A percentile compares a stretch with the other conserved stretches of the same genome.
phyloP scores from a whole-genome alignment of 2,797 vertebrate species.

The Acipenser oxyrinchus region DNA sequence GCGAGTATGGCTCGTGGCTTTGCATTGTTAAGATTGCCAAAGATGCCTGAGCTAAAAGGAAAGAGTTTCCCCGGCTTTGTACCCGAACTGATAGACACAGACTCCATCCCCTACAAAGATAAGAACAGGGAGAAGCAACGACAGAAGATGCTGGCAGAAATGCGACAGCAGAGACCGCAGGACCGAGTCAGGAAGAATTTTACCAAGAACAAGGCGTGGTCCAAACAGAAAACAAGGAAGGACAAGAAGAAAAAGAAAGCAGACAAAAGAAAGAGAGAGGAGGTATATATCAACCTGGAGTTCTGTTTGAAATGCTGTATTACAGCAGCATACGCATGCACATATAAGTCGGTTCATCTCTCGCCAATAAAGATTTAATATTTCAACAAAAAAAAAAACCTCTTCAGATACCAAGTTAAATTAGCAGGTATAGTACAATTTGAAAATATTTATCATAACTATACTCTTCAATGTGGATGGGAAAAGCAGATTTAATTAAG shows the following conservation, averaged over 20 bases:
- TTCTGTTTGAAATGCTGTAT: too few species aligned
- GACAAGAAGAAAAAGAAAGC: constrained; percentile 68
- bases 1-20: constrained; percentile 74
- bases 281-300: constrained; percentile 52
- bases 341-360: background rate
- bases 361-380: too few species aligned
- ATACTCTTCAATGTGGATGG: too few species aligned
- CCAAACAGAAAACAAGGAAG: constrained; percentile 82
- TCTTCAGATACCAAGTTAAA: too few species aligned
- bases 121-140: constrained; percentile 83
- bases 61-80: constrained; percentile 70
- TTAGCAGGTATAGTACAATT: too few species aligned
- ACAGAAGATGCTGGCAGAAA: constrained; percentile 62
- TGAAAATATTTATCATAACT: too few species aligned
- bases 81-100: constrained; percentile 63
- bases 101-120: constrained; percentile 84
- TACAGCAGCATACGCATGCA: background rate
- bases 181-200: constrained; percentile 47
- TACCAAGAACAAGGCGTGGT: constrained; percentile 79
- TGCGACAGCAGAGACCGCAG: constrained; percentile 17
- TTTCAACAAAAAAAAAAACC: too few species aligned
- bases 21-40: constrained; percentile 82
- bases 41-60: constrained; percentile 86
- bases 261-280: constrained; percentile 66
- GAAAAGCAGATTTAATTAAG: too few species aligned